Base-by-base conservation (phyloP, 2,797 vertebrate genomes). In the Dermochelys coriacea region DNA sequence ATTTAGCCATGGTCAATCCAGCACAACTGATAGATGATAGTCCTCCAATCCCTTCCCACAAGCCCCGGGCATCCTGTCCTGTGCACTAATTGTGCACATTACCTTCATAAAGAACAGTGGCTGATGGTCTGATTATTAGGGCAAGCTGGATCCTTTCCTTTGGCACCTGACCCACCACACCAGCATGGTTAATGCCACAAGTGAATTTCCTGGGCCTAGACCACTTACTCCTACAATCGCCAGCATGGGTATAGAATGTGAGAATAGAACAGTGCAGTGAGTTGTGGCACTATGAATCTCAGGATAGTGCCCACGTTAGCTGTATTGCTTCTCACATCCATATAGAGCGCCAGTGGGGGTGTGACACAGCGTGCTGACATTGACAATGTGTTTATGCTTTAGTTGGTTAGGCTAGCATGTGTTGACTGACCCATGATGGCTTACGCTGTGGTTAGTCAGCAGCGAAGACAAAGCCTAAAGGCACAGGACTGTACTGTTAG, bases 101-200 rank as follows among this genome's bases (percentile, higher is more conserved):
- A 2, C n/a, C 1, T 23, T 10, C 0, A 0, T 10, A 18, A 41
- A n/a, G 77, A 49, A 59, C 1, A 2, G 52, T n/a, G 10, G 0
- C 52, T 84, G 27, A 45, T 54, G 78, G 49, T 80, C 86, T 55
- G 52, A 45, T 50, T 80, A 4, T 27, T 45, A 54, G 31, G 11
- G 80, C 75, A 74, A 49, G 45, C 3, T 6, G 54, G 78, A 47
- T 83, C 88, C 68, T 49, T 93, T 41, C 51, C 86, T 37, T 64
- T 92, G 84, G 59, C 51, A 15, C 15, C 1, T 55, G 59, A 27
- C 9, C 45, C 47, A 4, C 47, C 52, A 59, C 68, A 51, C 82
- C 49, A 87, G 68, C 59, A 90, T 87, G 23, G 9, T 21, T 68
- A 37, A 68, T 64, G 16, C n/a, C 64, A 6, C 19, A 21, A 68